phyloP scores from a whole-genome alignment of 2,113 vertebrate species.

The Poeciliopsis turrubarensis region DNA sequence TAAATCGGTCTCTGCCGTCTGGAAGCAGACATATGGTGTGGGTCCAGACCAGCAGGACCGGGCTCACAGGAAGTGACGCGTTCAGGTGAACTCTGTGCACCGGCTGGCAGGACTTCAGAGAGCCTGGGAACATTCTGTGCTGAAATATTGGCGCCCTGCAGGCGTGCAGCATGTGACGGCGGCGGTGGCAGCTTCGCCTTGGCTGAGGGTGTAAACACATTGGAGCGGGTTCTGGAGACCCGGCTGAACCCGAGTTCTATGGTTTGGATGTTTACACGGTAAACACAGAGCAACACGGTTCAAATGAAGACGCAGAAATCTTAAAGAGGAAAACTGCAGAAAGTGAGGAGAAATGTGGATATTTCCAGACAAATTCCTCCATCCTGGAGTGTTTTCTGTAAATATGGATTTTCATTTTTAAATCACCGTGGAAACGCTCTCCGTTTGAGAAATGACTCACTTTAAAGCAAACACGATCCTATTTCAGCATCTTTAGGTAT shows the following conservation, averaged over 20 bases:
- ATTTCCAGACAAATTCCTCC: too few species aligned
- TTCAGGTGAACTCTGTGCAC: conserved; percentile 20
- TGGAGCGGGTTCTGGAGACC: not conserved
- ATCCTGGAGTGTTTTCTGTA: too few species aligned
- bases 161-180: conserved; percentile 17
- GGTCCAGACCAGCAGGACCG: conserved; percentile 15
- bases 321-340: too few species aligned
- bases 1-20: conserved; percentile 14
- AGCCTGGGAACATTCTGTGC: conserved; percentile 54
- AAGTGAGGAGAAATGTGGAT: too few species aligned
- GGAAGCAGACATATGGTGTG: conserved; percentile 54
- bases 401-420: too few species aligned
- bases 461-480: too few species aligned
- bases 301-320: too few species aligned
- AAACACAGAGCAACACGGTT: too few species aligned
- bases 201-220: conserved; percentile 5
- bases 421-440: too few species aligned
- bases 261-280: too few species aligned
- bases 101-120: conserved; percentile 54
- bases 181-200: conserved; percentile 28
- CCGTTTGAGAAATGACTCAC: too few species aligned
- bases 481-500: too few species aligned
- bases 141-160: conserved; percentile 24
- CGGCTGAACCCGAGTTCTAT: not conserved
- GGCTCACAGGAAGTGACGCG: conserved; percentile 25